Percentiles rank a stretch among this genome's conserved stretches.
These are phyloP conservation scores for Cyclina sinensis DNA, from an alignment of 1,140 invertebrate genomes.

Conservation along the genomic window DNA sequence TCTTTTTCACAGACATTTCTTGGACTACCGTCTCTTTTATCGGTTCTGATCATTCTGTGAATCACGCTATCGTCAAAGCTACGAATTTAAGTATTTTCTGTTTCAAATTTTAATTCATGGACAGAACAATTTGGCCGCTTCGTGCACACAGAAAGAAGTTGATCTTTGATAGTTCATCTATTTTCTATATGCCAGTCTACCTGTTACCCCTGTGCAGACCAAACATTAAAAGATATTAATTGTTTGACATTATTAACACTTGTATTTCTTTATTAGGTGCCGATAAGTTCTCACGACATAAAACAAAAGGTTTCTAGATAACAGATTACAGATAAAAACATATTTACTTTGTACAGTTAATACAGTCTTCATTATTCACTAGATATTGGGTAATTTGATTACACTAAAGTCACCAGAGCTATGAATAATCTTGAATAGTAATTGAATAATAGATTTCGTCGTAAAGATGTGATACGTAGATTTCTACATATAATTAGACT, in stretches of 20 bases:
- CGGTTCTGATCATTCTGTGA: too few species aligned
- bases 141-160: too few species aligned
- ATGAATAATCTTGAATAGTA: not conserved
- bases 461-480: too few species aligned
- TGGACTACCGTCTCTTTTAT: too few species aligned
- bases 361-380: not conserved
- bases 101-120: too few species aligned
- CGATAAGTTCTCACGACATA: slow-evolving; percentile 35
- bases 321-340: not conserved
- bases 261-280: slow-evolving; percentile 34
- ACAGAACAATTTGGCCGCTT: too few species aligned
- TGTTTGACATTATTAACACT: slow-evolving; percentile 49
- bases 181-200: too few species aligned
- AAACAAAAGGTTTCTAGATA: slow-evolving; percentile 33
- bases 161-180: too few species aligned
- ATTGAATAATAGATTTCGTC: slow-evolving; percentile 12
- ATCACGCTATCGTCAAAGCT: too few species aligned
- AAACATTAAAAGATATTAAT: slow-evolving; percentile 53
- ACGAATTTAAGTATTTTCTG: too few species aligned
- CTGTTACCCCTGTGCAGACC: slow-evolving; percentile 27
- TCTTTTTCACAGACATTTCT: too few species aligned
- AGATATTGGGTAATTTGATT: slow-evolving; percentile 21
- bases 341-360: not conserved
- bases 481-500: too few species aligned
- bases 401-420: not conserved